Evolutionary conservation across 2,797 vertebrate genomes (phyloP).

Genomic region (Cuniculus paca): DNA sequence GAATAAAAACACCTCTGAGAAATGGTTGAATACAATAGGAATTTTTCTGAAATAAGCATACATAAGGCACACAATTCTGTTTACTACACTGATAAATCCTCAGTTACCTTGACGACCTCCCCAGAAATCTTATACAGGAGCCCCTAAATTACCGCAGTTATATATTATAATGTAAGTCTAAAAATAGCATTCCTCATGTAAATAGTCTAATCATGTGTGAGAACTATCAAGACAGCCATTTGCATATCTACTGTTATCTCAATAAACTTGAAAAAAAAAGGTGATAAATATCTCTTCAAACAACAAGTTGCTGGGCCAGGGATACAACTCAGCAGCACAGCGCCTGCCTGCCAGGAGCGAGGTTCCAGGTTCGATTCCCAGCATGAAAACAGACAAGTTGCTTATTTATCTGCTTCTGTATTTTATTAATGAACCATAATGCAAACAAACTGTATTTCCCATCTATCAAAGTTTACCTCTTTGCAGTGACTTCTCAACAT

Average conservation of each 20-base stretch:
- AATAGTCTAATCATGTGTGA: neutral
- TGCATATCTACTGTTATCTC: neutral
- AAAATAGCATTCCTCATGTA: neutral
- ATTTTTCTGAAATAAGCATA: constrained; percentile 15
- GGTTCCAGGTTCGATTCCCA: no score
- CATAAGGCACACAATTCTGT: neutral
- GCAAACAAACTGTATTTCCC: neutral
- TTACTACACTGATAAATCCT: neutral
- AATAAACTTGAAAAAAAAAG: constrained; percentile 2
- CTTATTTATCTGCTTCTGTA: neutral
- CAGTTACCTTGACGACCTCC: neutral
- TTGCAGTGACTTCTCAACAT: constrained; percentile 90
- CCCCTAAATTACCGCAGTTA: constrained; percentile 15
- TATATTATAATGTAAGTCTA: neutral
- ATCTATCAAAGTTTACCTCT: constrained; percentile 91
- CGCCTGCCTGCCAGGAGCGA: no score
- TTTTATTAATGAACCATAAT: neutral
- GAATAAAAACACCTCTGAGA: neutral
- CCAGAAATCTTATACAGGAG: neutral
- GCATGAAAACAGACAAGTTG: neutral
- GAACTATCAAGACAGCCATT: neutral
- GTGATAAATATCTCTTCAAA: neutral
- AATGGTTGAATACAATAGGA: neutral
- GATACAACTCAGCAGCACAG: no score
- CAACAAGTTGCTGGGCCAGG: no score